A percentile compares a stretch with the other conserved stretches of the same genome.
phyloP scores from a whole-genome alignment of 1,140 invertebrate species.

The Prorops nasuta region DNA sequence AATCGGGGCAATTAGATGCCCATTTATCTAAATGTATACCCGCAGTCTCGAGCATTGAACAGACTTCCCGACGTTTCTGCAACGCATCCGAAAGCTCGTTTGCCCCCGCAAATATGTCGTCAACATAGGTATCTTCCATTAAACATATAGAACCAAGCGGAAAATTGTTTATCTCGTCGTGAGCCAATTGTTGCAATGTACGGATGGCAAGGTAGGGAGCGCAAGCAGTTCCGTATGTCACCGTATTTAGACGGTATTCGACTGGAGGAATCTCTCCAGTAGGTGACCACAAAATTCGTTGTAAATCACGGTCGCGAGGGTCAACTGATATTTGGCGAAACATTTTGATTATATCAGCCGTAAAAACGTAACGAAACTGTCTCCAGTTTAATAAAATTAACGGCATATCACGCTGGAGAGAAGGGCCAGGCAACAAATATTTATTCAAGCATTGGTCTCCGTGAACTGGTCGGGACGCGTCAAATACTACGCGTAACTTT shows the following conservation, averaged over 20 bases:
- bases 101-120: not conserved
- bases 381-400: not conserved
- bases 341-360: slow-evolving; percentile 19
- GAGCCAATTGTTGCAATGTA: not conserved
- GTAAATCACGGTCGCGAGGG: slow-evolving; percentile 16
- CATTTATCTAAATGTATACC: too few species aligned
- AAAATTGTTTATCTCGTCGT: not conserved
- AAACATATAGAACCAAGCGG: not conserved
- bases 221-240: not conserved
- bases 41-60: too few species aligned
- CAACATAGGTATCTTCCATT: not conserved
- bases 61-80: too few species aligned
- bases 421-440: not conserved
- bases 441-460: not conserved
- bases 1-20: too few species aligned
- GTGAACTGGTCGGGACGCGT: not conserved
- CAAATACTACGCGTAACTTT: slow-evolving; percentile 2
- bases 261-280: not conserved
- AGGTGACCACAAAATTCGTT: slow-evolving; percentile 37
- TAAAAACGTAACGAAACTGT: not conserved
- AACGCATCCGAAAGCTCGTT: too few species aligned
- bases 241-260: not conserved
- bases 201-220: not conserved
- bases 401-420: not conserved
- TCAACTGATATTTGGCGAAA: slow-evolving; percentile 17